These are phyloP conservation scores for Chrysopilus asiliformis DNA, from an alignment of 2,888 invertebrate species.

Conservation along the genomic window DNA sequence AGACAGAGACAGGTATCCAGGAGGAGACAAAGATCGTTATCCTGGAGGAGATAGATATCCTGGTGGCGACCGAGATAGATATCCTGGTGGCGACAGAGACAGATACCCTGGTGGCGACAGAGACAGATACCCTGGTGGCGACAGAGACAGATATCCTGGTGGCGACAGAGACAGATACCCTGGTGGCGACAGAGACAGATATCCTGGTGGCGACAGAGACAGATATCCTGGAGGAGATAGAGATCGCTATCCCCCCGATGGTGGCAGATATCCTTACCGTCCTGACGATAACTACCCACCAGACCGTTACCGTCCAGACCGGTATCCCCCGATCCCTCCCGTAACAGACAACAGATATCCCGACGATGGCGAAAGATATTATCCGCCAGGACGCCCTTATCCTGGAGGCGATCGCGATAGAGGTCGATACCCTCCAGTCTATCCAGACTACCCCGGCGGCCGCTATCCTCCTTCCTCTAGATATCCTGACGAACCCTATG, in stretches of 20 bases:
- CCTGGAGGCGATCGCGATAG: constrained; percentile 18
- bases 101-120: constrained; percentile 41
- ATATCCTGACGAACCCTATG: no score
- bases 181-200: constrained; percentile 15
- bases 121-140: constrained; percentile 22
- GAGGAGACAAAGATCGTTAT: constrained; percentile 23
- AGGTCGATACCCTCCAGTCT: constrained; percentile 26
- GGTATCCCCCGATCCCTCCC: constrained; percentile 12
- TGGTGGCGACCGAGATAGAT: constrained; percentile 40
- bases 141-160: constrained; percentile 37
- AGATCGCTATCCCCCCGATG: constrained; percentile 37
- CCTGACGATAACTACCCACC: constrained; percentile 6
- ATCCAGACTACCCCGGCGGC: constrained; percentile 25
- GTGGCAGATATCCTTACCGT: constrained; percentile 11
- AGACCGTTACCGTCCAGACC: constrained; percentile 10
- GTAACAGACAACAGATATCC: constrained; percentile 10
- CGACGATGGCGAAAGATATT: constrained; percentile 1
- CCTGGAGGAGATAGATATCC: constrained; percentile 34
- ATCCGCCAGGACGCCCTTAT: constrained; percentile 2
- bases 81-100: constrained; percentile 38
- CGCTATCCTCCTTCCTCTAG: constrained; percentile 16
- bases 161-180: constrained; percentile 25
- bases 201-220: constrained; percentile 15
- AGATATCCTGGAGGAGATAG: constrained; percentile 21
- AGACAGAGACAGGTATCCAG: constrained; percentile 31